Percentiles rank a stretch among this genome's conserved stretches.
Evolutionary conservation across 2,113 vertebrate genomes (phyloP).

Genomic region (Cranoglanis bouderius): DNA sequence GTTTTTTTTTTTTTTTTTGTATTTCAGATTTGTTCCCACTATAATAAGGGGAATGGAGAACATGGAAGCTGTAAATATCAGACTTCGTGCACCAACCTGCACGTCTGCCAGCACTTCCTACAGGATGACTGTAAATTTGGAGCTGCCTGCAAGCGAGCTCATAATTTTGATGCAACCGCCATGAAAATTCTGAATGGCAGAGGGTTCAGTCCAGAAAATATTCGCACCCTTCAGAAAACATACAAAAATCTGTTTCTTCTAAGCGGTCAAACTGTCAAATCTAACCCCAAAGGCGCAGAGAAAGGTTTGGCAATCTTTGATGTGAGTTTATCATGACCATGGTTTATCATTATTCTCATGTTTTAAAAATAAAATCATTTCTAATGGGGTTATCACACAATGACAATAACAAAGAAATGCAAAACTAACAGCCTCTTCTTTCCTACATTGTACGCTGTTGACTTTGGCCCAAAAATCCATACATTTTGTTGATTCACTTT

Average conservation of each 20-base stretch:
- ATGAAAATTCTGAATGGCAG: constrained; percentile 54
- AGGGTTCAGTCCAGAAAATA: constrained; percentile 62
- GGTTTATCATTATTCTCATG: background rate
- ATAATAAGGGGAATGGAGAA: constrained; percentile 71
- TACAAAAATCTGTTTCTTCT: constrained; percentile 72
- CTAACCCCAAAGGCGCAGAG: constrained; percentile 4
- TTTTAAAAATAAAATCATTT: background rate
- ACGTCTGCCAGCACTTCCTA: constrained; percentile 71
- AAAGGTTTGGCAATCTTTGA: constrained; percentile 21
- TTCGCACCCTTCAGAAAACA: constrained; percentile 56
- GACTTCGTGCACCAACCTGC: constrained; percentile 68
- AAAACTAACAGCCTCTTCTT: background rate
- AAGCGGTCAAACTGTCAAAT: background rate
- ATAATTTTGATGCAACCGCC: constrained; percentile 49
- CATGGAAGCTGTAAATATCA: constrained; percentile 68
- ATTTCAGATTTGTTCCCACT: constrained; percentile 71
- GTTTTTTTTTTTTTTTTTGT: background rate
- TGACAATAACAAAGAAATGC: background rate
- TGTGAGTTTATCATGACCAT: background rate
- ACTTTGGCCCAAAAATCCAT: background rate
- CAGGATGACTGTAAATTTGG: constrained; percentile 72
- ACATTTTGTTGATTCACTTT: background rate
- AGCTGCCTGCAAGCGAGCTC: constrained; percentile 63
- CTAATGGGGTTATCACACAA: background rate
- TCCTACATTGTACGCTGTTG: background rate